Conservation (phyloP, 2,113 vertebrate genomes). For the Dromaius novaehollandiae region DNA sequence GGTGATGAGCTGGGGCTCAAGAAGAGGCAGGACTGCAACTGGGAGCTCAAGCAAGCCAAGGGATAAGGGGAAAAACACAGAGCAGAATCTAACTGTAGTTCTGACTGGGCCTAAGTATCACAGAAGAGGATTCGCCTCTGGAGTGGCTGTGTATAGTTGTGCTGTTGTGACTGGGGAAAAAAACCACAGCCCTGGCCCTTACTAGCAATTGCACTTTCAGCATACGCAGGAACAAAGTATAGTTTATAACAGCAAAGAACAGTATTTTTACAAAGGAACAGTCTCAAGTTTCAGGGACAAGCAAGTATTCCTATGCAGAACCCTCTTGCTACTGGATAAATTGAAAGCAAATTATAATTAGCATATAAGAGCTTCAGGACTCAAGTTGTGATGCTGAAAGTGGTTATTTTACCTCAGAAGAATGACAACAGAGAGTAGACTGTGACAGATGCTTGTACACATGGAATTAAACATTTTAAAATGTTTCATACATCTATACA, state of each 20-base stretch:
- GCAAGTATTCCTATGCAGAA: background rate
- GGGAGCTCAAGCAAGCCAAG: background rate
- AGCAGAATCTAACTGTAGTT: background rate
- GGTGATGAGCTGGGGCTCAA: background rate
- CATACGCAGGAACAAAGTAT: background rate
- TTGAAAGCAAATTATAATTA: background rate
- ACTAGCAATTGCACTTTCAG: background rate
- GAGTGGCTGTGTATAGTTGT: background rate
- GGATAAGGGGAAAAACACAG: background rate
- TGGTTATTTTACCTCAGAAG: background rate
- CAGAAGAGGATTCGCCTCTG: background rate
- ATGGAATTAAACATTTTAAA: background rate
- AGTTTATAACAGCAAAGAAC: background rate
- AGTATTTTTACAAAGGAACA: background rate
- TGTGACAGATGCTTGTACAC: background rate
- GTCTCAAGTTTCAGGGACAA: background rate
- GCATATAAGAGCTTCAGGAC: background rate
- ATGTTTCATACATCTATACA: background rate
- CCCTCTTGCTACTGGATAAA: background rate
- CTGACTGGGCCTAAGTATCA: background rate
- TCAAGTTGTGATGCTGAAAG: background rate
- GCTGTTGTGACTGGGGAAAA: background rate
- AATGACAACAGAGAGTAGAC: too few relatives aligned
- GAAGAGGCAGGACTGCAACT: background rate
- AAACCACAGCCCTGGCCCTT: background rate